Percentiles rank a stretch among this genome's conserved stretches.
These are phyloP conservation scores for Chrysomela aeneicollis DNA, from an alignment of 2,888 invertebrate genomes.

Conservation along the genomic window DNA sequence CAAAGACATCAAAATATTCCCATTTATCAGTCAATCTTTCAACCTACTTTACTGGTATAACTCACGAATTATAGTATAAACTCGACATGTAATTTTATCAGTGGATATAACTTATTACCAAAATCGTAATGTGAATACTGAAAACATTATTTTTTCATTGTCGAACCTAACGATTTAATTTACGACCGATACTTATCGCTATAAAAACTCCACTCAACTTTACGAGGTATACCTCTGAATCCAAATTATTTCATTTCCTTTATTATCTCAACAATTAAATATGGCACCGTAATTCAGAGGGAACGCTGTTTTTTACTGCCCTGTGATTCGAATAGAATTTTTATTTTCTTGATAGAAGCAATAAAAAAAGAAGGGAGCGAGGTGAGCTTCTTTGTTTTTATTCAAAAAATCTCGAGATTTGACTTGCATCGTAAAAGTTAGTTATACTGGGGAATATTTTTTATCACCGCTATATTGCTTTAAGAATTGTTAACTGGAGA, in stretches of 20 bases:
- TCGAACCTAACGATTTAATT: conserved; percentile 33
- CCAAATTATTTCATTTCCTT: conserved; percentile 45
- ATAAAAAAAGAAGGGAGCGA: conserved; percentile 35
- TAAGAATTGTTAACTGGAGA: not conserved
- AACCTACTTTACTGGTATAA: too few relatives aligned
- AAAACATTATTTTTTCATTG: conserved; percentile 22
- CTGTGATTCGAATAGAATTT: conserved; percentile 44
- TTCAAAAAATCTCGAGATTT: conserved; percentile 39
- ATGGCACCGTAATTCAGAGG: conserved; percentile 41
- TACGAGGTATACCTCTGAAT: conserved; percentile 41
- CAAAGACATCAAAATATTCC: too few relatives aligned
- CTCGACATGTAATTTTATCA: too few relatives aligned
- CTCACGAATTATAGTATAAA: too few relatives aligned
- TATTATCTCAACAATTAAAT: conserved; percentile 43
- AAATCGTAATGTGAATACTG: not conserved
- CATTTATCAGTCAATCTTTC: too few relatives aligned
- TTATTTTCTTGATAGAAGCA: conserved; percentile 35
- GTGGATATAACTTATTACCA: not conserved
- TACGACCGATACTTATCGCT: conserved; percentile 36
- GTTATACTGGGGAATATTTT: conserved; percentile 32
- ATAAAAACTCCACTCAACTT: conserved; percentile 37
- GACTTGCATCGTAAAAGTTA: conserved; percentile 43
- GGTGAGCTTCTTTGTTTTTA: conserved; percentile 38
- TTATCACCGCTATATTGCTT: not conserved
- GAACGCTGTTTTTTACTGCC: conserved; percentile 46